Evolutionary conservation across 2,113 vertebrate species (phyloP), one percentile per base, ranked within the genome.

Genomic region (Macaca mulatta): DNA sequence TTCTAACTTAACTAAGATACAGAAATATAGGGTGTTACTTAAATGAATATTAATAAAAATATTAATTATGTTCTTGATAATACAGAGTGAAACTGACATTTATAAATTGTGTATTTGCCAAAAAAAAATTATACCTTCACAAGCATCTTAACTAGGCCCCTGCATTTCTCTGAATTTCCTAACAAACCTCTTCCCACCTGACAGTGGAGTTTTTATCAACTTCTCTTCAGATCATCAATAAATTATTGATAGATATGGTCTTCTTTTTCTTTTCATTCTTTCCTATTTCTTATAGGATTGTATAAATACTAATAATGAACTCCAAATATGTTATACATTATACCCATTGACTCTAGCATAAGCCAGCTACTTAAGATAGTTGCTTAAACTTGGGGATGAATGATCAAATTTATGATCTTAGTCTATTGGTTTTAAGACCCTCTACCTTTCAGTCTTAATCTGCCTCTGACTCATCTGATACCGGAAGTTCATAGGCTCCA

Each of bases 41-140:
- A 38, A 84, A 27, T 78, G 50, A 94, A 74, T 95, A 90, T 89
- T 96, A 96, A 93, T 97, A 94, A 90, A 81, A 94, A 95, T 88
- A 89, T 92, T 79, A 97, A 97, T 78, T 89, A 61, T 96, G 11
- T 59, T 78, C 32, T 64, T 92, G 25, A 90, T 93, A 94, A 84
- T 94, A 90, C 10, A 81, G 9, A 74, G 90, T 95, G 50, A 95
- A 97, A 91, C 12, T 79, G 32, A 32, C 72, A 94, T 79, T 98
- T 95, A 61, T 89, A 95, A 86, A 59, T 91, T 50, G 91, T 80
- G 2, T 93, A 80, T 25, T 64, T 97, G 38, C 22, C 38, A 22
- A 93, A 90, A 94, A 94, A 40, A 96, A 93, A 91, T 85, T 22
- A 91, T 2, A 59, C 45, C 0, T 94, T 94, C 16, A 55, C 5